Evolutionary conservation across 2,797 vertebrate species (phyloP).

Genomic region (Thunnus albacares): DNA sequence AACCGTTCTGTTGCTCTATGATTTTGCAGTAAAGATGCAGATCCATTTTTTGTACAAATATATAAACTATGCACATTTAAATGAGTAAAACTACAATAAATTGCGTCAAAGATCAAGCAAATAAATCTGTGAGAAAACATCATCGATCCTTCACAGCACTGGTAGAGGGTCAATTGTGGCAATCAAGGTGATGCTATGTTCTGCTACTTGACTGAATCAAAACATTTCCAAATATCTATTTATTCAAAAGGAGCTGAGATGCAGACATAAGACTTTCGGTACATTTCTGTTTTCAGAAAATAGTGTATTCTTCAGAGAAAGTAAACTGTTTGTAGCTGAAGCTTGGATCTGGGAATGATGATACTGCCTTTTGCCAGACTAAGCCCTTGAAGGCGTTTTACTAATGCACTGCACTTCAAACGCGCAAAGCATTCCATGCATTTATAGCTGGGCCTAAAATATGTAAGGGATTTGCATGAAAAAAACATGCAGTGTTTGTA

Average conservation of each 20-base stretch:
- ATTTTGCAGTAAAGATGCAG: not conserved
- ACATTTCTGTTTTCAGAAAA: constrained; percentile 53
- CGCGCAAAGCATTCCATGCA: constrained; percentile 63
- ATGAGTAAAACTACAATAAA: not conserved
- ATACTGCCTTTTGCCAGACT: constrained; percentile 71
- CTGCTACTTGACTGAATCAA: not conserved
- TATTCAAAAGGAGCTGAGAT: constrained; percentile 18
- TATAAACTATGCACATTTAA: not conserved
- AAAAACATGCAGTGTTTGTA: constrained; percentile 63
- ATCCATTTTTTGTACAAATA: not conserved
- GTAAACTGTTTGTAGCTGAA: constrained; percentile 70
- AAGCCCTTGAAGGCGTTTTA: constrained; percentile 75
- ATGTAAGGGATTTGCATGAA: constrained; percentile 76
- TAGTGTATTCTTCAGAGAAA: constrained; percentile 65
- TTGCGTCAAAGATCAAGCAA: not conserved
- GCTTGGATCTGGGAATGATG: constrained; percentile 71
- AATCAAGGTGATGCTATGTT: not conserved
- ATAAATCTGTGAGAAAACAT: not conserved
- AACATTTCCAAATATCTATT: constrained; percentile 28
- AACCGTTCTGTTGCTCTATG: not conserved
- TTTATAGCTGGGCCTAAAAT: constrained; percentile 74
- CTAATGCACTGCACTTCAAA: constrained; percentile 79
- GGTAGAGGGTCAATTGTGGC: not conserved
- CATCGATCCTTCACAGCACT: constrained; percentile 2
- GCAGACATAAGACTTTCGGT: constrained; percentile 29